Evolutionary conservation across 92 coral and sea anemone species (phyloP).

Genomic region (Parazoanthus atlanticus): DNA sequence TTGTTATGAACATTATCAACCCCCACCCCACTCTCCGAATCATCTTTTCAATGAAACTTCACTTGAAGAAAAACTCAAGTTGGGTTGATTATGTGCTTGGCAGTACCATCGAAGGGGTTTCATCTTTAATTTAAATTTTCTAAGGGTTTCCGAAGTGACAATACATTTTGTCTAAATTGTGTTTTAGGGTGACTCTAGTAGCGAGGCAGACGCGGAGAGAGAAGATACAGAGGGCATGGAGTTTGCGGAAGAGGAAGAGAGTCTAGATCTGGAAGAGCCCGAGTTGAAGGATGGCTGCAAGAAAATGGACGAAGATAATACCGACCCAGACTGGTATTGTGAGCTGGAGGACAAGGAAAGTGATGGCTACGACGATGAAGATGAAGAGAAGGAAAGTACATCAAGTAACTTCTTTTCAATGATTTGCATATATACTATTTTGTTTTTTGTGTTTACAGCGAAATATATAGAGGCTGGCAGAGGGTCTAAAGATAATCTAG

Average conservation of each 20-base stretch:
- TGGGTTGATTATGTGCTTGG: background rate
- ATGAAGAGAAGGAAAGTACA: constrained; percentile 49
- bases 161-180: constrained; percentile 20
- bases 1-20: background rate
- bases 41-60: background rate
- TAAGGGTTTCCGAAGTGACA: background rate
- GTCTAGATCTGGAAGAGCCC: constrained; percentile 50
- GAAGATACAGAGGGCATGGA: constrained; percentile 12
- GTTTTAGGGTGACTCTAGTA: constrained; percentile 51
- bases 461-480: too few relatives aligned
- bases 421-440: too few relatives aligned
- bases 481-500: too few relatives aligned
- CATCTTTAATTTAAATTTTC: constrained; percentile 7
- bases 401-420: too few relatives aligned
- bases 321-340: constrained; percentile 54
- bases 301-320: constrained; percentile 35
- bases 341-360: constrained; percentile 43
- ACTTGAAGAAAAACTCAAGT: too few relatives aligned
- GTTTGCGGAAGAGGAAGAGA: too few relatives aligned
- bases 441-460: too few relatives aligned
- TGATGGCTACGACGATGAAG: constrained; percentile 43
- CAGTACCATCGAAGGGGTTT: background rate
- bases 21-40: too few relatives aligned
- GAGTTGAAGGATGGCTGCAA: constrained; percentile 38
- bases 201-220: constrained; percentile 41